These are phyloP conservation scores for Phasianus colchicus DNA, from an alignment of 2,113 vertebrate species.

Conservation along the genomic window DNA sequence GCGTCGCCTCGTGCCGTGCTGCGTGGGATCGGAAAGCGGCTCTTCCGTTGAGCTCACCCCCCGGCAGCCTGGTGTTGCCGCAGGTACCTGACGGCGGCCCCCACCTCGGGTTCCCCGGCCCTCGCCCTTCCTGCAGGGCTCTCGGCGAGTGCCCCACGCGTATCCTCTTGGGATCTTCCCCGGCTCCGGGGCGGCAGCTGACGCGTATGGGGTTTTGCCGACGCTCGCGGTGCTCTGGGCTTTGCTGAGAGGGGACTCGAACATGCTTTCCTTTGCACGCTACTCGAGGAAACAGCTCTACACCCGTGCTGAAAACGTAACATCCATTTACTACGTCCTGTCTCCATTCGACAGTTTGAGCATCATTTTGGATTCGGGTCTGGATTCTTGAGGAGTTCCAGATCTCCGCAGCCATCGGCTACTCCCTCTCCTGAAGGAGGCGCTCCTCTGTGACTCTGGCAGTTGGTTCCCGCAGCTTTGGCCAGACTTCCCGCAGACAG, in stretches of 20 bases:
- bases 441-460: not conserved
- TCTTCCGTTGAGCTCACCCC: not conserved
- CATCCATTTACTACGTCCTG: not conserved
- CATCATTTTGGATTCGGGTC: not conserved
- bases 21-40: accelerated
- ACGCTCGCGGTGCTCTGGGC: not conserved
- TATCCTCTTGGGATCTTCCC: not conserved
- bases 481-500: not conserved
- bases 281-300: not conserved
- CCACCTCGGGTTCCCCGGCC: too few species aligned
- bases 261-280: not conserved
- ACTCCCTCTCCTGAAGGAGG: not conserved
- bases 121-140: not conserved
- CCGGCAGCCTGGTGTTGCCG: not conserved
- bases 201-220: not conserved
- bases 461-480: not conserved
- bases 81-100: not conserved
- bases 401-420: not conserved
- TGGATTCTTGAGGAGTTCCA: not conserved
- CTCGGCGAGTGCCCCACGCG: not conserved
- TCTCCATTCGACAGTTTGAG: not conserved
- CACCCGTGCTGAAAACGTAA: accelerated
- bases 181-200: not conserved
- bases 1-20: accelerated
- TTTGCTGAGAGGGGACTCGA: not conserved